These are phyloP conservation scores for Aporrectodea caliginosa DNA, from an alignment of 1,140 invertebrate genomes.

Conservation along the genomic window DNA sequence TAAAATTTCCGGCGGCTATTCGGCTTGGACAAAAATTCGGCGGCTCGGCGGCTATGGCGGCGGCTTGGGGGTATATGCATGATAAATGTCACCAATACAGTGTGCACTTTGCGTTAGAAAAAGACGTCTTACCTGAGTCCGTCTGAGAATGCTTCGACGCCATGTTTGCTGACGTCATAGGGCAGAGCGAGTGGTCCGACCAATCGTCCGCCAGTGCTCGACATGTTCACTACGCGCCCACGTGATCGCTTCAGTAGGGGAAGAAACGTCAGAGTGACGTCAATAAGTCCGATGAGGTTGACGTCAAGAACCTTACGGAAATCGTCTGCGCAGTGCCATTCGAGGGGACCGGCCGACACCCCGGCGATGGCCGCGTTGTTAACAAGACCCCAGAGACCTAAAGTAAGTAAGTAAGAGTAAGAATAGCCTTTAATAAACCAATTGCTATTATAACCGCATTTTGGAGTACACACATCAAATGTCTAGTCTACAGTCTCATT, in stretches of 20 bases:
- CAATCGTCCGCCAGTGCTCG: not conserved
- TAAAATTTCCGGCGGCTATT: no score
- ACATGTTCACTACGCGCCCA: slow-evolving; percentile 70
- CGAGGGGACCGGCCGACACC: slow-evolving; percentile 43
- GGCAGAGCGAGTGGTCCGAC: not conserved
- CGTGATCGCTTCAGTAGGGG: slow-evolving; percentile 43
- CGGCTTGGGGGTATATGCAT: no score
- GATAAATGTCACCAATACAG: no score
- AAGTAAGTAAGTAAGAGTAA: no score
- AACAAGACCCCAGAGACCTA: slow-evolving; percentile 37
- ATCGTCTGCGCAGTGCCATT: slow-evolving; percentile 47
- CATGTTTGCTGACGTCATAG: slow-evolving; percentile 5
- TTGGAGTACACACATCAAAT: not conserved
- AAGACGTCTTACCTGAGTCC: slow-evolving; percentile 10
- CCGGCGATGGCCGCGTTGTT: slow-evolving; percentile 52
- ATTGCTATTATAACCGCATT: not conserved
- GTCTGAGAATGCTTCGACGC: slow-evolving; percentile 7
- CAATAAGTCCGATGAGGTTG: slow-evolving; percentile 49
- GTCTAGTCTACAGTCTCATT: no score
- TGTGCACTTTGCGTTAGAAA: no score
- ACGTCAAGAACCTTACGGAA: slow-evolving; percentile 49
- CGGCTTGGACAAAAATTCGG: no score
- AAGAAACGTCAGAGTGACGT: slow-evolving; percentile 50
- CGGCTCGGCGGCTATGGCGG: no score
- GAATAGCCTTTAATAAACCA: no score